Evolutionary conservation across 1,140 invertebrate species (phyloP).

Genomic region (Drosophila prosaltans): DNA sequence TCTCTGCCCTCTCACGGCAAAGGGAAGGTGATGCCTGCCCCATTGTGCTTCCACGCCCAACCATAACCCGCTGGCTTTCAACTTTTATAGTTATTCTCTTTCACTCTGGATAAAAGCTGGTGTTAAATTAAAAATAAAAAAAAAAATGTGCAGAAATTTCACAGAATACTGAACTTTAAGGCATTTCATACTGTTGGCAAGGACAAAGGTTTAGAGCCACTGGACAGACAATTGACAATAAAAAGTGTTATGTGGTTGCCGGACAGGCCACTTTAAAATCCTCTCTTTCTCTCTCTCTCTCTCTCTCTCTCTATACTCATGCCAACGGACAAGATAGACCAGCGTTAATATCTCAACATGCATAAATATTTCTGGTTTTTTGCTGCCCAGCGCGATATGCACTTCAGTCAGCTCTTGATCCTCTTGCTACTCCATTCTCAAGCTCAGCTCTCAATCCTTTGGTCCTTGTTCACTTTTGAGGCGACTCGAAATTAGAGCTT

Average conservation of each 20-base stretch:
- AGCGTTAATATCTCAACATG: conserved; percentile 51
- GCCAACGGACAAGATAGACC: conserved; percentile 47
- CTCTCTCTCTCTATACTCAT: conserved; percentile 21
- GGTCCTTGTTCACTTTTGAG: conserved; percentile 7
- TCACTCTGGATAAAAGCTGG: conserved; percentile 32
- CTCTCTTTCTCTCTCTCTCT: conserved; percentile 30
- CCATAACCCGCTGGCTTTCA: not conserved
- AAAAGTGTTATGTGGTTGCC: conserved; percentile 23
- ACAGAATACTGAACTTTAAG: conserved; percentile 52
- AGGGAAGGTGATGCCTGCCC: conserved; percentile 38
- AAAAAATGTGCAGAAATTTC: conserved; percentile 16
- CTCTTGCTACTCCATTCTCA: not conserved
- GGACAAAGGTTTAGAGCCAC: not conserved
- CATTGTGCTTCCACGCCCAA: not conserved
- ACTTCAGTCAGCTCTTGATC: conserved; percentile 12
- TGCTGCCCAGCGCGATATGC: conserved; percentile 46
- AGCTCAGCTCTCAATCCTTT: too few relatives aligned
- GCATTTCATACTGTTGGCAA: not conserved
- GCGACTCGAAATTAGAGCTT: conserved; percentile 55
- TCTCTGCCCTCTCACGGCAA: conserved; percentile 20
- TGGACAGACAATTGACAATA: conserved; percentile 1
- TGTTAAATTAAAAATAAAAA: conserved; percentile 51
- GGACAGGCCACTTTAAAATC: conserved; percentile 43
- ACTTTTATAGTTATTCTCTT: conserved; percentile 35
- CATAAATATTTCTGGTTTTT: conserved; percentile 60